Percentiles rank a stretch among this genome's conserved stretches.
These are phyloP conservation scores for Trinorchestia longiramus DNA, from an alignment of 1,140 invertebrate species.

Conservation along the genomic window DNA sequence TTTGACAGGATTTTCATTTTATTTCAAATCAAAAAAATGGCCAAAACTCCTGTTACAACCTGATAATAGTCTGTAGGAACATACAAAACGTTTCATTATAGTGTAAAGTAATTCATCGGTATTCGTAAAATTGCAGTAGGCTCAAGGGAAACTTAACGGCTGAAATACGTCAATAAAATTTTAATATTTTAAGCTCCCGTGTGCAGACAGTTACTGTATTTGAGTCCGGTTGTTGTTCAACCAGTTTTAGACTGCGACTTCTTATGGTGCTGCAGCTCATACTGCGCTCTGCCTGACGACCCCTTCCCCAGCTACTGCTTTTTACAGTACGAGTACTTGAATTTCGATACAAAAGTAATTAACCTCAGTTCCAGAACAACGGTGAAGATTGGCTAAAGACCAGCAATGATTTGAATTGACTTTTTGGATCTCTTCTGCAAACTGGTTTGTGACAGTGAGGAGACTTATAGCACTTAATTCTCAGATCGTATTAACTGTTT, in stretches of 20 bases:
- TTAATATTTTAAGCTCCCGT: neutral
- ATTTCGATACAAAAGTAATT: neutral
- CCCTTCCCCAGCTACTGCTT: neutral
- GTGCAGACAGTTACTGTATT: neutral
- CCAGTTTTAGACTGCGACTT: neutral
- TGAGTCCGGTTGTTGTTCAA: neutral
- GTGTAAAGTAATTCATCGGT: neutral
- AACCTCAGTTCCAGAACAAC: neutral
- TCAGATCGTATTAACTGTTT: too few species aligned
- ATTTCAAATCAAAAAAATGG: too few species aligned
- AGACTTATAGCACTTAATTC: neutral
- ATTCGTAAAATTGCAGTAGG: neutral
- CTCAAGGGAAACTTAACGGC: neutral
- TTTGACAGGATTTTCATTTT: too few species aligned
- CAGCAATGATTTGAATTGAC: neutral
- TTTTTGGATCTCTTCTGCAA: neutral
- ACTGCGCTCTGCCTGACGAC: neutral
- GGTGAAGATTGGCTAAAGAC: neutral
- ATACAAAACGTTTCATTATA: neutral
- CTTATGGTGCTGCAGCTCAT: neutral
- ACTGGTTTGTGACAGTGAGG: neutral
- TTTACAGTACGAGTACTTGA: neutral
- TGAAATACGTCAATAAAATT: neutral
- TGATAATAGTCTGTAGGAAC: too few species aligned
- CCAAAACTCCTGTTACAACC: too few species aligned